Evolutionary conservation across 2,888 invertebrate species (phyloP), one percentile per base, ranked within the genome.

Genomic region (Acleris cristana): DNA sequence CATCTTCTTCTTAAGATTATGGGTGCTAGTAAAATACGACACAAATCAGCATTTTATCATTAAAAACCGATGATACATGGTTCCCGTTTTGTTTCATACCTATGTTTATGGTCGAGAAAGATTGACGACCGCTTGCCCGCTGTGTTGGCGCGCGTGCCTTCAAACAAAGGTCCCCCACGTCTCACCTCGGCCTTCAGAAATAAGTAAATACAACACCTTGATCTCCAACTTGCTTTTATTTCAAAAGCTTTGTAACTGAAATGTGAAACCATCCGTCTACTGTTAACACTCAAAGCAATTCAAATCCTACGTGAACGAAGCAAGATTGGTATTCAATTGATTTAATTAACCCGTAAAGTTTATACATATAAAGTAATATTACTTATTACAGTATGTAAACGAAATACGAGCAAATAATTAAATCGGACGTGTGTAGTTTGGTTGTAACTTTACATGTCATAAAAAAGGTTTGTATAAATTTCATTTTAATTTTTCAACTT

Each of bases 161-260:
- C 86, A 84, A 87, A 88, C 88, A 88, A 88, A 86, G 86, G 77
- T 72, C 73, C 64, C 34, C 70, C 68, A 70, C 69, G 68, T 55
- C 69, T 57, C 51, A 8, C 63, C 64, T 48, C 71, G 69, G 63
- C 72, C 72, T 76, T 77, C 83, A 79, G 83, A 81, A 83, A 82
- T 81, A 86, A 83, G 85, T 81, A 85, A 88, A 87, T 79, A 85
- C 74, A 73, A 73, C 81, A 84, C 84, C 83, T 82, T 82, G 82
- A 83, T 81, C 81, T 79, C 75, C 74, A 74, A 72, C 76, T 78
- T 75, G 75, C 73, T 81, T 82, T 81, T 82, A 79, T 82, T 83
- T 83, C 77, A 76, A 79, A 74, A 74, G 76, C 45, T 76, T 80
- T 79, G 79, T 79, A 80, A 79, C 79, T 76, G 76, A 77, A 79